Base-by-base conservation (phyloP, 1,140 invertebrate species). In the Ptiloglossa arizonensis region DNA sequence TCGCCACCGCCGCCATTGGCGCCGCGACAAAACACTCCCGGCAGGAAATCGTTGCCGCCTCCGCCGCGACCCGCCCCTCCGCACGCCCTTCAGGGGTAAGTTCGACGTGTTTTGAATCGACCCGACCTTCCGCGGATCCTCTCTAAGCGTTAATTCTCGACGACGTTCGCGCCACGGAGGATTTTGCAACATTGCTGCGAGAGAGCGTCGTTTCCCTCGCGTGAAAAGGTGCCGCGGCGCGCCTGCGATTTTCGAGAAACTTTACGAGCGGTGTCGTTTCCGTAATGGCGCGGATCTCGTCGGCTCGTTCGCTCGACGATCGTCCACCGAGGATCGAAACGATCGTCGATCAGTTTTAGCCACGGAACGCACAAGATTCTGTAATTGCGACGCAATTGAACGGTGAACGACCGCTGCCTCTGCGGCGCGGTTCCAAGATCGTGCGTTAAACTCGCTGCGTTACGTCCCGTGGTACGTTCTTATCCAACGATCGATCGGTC, bases 61-160 rank as follows among this genome's bases (percentile, higher is more conserved):
- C 92, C 92, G 24, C 92, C 92, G 0, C 86, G 91, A 79, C 92
- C 92, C 8, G 91, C 92, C 17, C 91, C 91, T 35, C 90, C 87
- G 5, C 89, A 89, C 41, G 67, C 83, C 17, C 72, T 88, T 41
- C 89, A 87, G 70, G 90, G 90, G 92, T 92, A 62, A 85, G 83
- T 78, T 56, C 35, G 2, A 38, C 27, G 15, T 13, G 3, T 24
- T 44, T 46, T 15, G 6, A 50, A 27, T 15, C 0, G 5, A 67
- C 22, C 19, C 11, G n/a, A n/a, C 52, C 9, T 50, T 66, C 8
- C 46, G 22, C 27, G 17, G n/a, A 32, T 6, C 3, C 24, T 52
- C n/a, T n/a, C n/a, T n/a, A n/a, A n/a, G n/a, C 46, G 19, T 77
- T 46, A n/a, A 41, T 52, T 64, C 15, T 46, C 35, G 2, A 0